phyloP scores from a whole-genome alignment of 2,113 vertebrate genomes.

The Prunella fulvescens region DNA sequence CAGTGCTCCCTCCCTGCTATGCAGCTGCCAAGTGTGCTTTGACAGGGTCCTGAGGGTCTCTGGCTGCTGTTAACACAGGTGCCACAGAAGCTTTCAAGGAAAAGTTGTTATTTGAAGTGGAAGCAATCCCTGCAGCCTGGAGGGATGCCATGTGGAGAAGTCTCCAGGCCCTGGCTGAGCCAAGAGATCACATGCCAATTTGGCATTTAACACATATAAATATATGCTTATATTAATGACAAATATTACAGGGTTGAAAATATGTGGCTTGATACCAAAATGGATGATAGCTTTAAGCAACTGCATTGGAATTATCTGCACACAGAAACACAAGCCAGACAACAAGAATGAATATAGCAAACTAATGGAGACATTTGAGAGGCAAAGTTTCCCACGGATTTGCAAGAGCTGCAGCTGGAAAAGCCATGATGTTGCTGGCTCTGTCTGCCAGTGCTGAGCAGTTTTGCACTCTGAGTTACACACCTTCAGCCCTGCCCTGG shows the following conservation, averaged over 20 bases:
- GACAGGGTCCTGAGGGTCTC: background rate
- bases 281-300: background rate
- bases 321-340: background rate
- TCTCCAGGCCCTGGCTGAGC: background rate
- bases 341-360: background rate
- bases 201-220: background rate
- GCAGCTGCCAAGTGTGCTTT: background rate
- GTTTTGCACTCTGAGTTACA: background rate
- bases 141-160: background rate
- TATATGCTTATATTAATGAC: background rate
- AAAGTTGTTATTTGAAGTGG: background rate
- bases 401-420: background rate
- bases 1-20: background rate
- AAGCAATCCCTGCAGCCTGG: background rate
- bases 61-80: background rate
- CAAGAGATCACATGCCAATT: background rate
- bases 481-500: background rate
- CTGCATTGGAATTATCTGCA: background rate
- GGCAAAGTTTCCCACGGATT: slow-evolving; percentile 12
- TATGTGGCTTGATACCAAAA: slow-evolving; percentile 11
- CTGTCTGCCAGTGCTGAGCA: background rate
- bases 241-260: slow-evolving; percentile 1
- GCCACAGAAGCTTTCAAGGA: background rate
- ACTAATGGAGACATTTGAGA: background rate
- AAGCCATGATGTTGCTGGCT: background rate